Evolutionary conservation across 2,888 invertebrate species (phyloP), one percentile per base, ranked within the genome.

Genomic region (Exocentrus adspersus): DNA sequence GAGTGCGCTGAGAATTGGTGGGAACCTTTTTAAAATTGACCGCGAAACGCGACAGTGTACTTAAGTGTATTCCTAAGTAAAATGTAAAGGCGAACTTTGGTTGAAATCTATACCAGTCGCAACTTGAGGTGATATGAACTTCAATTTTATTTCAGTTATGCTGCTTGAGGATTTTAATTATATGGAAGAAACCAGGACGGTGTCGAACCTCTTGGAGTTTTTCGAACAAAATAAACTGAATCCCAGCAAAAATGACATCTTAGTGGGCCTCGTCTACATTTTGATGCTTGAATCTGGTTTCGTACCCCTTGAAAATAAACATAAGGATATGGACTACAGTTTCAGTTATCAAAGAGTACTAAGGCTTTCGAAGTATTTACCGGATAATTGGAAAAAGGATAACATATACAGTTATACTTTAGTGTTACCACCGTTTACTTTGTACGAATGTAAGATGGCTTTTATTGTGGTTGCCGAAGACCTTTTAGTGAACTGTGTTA

Each of bases 271-370:
- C 28, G 68, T 82, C 21, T 81, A 81, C 64, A 71, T 82, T 54
- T 56, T 82, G 24, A 81, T 81, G 79, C 64, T 82, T 19, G 83
- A 83, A 72, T 70, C 68, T 67, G 82, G 81, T 43, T 83, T 83
- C 70, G 72, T 80, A 19, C 78, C 80, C 19, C 45, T 48, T n/a
- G 70, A 77, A 48, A 70, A 67, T 43, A 60, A 64, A 60, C 69
- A 74, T 24, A 46, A 60, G 24, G 68, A 64, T 53, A 51, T 66
- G 28, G 68, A 72, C 42, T 72, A 54, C 61, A 71, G 70, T 37
- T 81, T 79, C 69, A 70, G 77, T 70, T 77, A 75, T 51, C 62
- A 64, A 45, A 70, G 76, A 62, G 60, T 80, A 20, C 43, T 78
- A 16, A 46, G 69, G 19, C 71, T 75, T 28, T 72, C 77, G 2